A percentile compares a stretch with the other conserved stretches of the same genome.
Evolutionary conservation across 1,140 invertebrate genomes (phyloP).

Genomic region (Camponotus floridanus): DNA sequence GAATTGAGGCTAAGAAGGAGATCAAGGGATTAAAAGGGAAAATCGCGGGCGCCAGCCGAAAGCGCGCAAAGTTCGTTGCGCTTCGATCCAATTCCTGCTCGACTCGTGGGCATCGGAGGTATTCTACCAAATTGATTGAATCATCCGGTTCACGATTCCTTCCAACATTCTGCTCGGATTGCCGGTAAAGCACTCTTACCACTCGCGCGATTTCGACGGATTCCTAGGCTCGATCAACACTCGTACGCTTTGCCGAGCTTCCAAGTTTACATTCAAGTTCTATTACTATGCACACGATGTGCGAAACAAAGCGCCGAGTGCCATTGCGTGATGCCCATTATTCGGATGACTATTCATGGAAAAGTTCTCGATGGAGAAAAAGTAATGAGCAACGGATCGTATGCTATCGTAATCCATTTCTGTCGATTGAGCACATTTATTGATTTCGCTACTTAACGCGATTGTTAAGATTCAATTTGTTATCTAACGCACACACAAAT

Average conservation of each 20-base stretch:
- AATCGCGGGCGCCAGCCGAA: conserved; percentile 33
- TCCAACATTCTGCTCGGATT: conserved; percentile 52
- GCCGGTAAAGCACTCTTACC: conserved; percentile 61
- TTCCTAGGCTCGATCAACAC: conserved; percentile 69
- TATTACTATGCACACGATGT: conserved; percentile 25
- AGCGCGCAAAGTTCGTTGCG: conserved; percentile 52
- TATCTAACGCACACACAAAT: background rate
- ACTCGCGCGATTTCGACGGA: conserved; percentile 54
- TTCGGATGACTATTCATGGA: conserved; percentile 46
- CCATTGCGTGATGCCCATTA: conserved; percentile 14
- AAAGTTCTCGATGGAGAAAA: conserved; percentile 3
- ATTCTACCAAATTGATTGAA: conserved; percentile 63
- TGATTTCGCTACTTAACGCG: background rate
- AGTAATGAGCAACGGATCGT: background rate
- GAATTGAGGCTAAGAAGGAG: background rate
- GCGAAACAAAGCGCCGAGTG: conserved; percentile 29
- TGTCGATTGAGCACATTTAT: background rate
- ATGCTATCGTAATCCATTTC: background rate
- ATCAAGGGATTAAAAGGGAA: conserved; percentile 58
- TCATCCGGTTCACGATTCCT: conserved; percentile 64
- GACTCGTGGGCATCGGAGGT: conserved; percentile 49
- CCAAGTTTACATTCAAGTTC: conserved; percentile 37
- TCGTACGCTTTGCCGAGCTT: conserved; percentile 17
- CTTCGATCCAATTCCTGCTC: conserved; percentile 56
- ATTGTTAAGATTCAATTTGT: conserved; percentile 11